Evolutionary conservation across 2,797 vertebrate species (phyloP).

Genomic region (Setipinna tenuifilis): DNA sequence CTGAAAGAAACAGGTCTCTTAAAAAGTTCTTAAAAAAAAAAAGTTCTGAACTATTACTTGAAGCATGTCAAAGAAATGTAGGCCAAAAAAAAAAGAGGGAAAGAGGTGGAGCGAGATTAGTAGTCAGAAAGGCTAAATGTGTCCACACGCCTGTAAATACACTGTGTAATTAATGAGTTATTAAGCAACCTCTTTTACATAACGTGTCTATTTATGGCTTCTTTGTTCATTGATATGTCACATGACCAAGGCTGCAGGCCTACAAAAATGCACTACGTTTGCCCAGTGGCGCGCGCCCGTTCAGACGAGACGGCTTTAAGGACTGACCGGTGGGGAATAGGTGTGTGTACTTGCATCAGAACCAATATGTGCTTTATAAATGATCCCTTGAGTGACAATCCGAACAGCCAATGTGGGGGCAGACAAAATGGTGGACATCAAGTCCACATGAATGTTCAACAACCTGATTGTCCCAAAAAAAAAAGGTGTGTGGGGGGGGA

Average conservation of each 20-base stretch:
- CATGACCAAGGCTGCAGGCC: slow-evolving; percentile 67
- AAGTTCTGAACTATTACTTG: slow-evolving; percentile 14
- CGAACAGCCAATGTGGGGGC: slow-evolving; percentile 62
- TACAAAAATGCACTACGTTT: slow-evolving; percentile 68
- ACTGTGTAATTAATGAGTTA: slow-evolving; percentile 66
- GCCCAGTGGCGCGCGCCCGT: not conserved
- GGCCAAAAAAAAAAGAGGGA: slow-evolving; percentile 12
- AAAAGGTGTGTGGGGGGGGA: not conserved
- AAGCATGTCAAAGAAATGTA: slow-evolving; percentile 36
- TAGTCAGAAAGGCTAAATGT: slow-evolving; percentile 52
- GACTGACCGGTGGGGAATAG: slow-evolving; percentile 50
- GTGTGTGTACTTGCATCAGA: slow-evolving; percentile 56
- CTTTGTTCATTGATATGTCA: slow-evolving; percentile 60
- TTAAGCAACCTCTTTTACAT: slow-evolving; percentile 66
- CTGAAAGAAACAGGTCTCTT: not conserved
- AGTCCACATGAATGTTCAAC: slow-evolving; percentile 60
- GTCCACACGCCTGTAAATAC: slow-evolving; percentile 73
- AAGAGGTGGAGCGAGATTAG: not conserved
- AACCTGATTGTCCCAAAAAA: slow-evolving; percentile 56
- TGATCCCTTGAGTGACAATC: slow-evolving; percentile 72
- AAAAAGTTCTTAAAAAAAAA: not conserved
- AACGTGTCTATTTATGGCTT: slow-evolving; percentile 65
- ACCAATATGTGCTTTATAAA: slow-evolving; percentile 75
- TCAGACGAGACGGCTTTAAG: slow-evolving; percentile 28
- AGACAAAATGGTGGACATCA: slow-evolving; percentile 51